A percentile compares a stretch with the other conserved stretches of the same genome.
Conservation (phyloP, 2,797 vertebrate species). For the Hippopotamyrus pictus region DNA sequence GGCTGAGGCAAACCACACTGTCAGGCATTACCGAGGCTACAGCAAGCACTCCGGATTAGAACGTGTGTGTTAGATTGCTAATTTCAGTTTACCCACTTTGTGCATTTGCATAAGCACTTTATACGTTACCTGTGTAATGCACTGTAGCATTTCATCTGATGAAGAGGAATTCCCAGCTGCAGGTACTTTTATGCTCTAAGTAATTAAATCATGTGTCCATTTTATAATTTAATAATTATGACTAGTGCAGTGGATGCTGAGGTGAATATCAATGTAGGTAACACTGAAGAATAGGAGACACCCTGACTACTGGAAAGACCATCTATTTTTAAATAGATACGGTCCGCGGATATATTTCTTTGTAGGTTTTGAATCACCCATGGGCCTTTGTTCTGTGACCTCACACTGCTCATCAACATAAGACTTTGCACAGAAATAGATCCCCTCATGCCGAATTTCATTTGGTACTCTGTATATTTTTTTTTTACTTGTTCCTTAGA, state of each 20-base stretch:
- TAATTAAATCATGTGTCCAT: not conserved
- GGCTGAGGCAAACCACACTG: not conserved
- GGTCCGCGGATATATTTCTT: not conserved
- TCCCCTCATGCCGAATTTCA: not conserved
- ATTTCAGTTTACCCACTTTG: not conserved
- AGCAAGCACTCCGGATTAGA: not conserved
- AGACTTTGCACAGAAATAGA: conserved; percentile 1
- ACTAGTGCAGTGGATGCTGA: not conserved
- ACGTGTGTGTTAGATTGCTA: not conserved
- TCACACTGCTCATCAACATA: not conserved
- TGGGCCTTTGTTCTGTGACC: not conserved
- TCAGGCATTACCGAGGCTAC: not conserved
- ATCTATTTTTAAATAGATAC: not conserved
- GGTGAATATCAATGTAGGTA: not conserved
- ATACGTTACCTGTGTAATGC: not conserved
- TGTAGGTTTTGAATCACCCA: not conserved
- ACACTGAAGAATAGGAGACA: not conserved
- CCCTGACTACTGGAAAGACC: not conserved
- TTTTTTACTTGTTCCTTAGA: not conserved
- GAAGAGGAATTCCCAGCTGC: not conserved
- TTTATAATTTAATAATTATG: conserved; percentile 1
- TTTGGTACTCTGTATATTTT: not conserved
- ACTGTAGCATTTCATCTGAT: not conserved
- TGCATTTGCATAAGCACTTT: not conserved
- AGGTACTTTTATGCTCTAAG: not conserved